These are phyloP conservation scores for Cliona cf. orientalis DNA, from an alignment of 37 sponge, comb jelly and placozoan species.

Conservation along the genomic window DNA sequence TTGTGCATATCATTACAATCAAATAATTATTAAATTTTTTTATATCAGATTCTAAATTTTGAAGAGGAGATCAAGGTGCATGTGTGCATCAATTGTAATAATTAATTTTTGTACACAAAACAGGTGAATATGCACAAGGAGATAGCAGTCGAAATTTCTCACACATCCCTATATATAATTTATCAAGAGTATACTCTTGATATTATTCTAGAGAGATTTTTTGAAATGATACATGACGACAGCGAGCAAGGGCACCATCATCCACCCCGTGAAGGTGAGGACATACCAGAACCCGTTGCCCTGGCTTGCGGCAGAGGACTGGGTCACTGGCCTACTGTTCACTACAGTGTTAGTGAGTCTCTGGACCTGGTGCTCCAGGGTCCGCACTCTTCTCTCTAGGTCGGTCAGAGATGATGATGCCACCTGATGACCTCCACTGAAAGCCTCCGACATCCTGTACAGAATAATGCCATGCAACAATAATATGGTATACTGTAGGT, in stretches of 20 bases:
- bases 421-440: no score
- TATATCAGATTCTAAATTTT: no score
- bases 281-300: conserved; percentile 65
- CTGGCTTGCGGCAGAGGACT: background rate
- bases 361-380: conserved; percentile 54
- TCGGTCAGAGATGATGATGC: background rate
- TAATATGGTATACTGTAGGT: no score
- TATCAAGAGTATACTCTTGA: background rate
- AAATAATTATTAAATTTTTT: no score
- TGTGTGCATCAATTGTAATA: no score
- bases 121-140: background rate
- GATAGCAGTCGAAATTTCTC: background rate
- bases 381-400: conserved; percentile 45
- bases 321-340: background rate
- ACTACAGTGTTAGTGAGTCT: conserved; percentile 32
- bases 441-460: no score
- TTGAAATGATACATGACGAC: conserved; percentile 54
- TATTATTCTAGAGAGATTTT: background rate
- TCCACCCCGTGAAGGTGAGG: conserved; percentile 69
- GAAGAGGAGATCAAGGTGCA: background rate
- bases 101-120: background rate
- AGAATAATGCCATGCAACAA: no score
- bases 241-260: conserved; percentile 63
- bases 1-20: no score
- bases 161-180: background rate